Base-by-base conservation (phyloP, 2,888 invertebrate genomes). In the Fragum whitleyi region DNA sequence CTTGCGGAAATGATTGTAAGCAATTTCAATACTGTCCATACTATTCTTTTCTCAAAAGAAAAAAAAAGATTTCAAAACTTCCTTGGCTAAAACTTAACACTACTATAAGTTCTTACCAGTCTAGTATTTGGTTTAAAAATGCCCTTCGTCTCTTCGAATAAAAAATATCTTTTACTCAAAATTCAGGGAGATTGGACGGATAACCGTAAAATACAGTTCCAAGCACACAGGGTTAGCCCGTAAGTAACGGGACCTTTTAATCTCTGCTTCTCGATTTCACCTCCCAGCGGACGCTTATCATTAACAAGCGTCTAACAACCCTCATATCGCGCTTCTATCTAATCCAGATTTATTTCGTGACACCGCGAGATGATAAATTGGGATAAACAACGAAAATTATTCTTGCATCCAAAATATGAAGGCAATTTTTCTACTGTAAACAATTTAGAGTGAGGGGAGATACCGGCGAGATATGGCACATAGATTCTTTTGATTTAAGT, bases 281-380 rank as follows among this genome's bases (percentile, higher is more conserved):
- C 59, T 79, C 83, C 39, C 61, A 62, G 79, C 70, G 76, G 76
- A 68, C 65, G 53, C 62, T 73, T 79, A 79, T 83, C 79, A 71
- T 71, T 75, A 83, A 79, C 83, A 74, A 83, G 83, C 83, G 79
- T 71, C 83, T 79, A 83, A 79, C 83, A 71, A 79, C 79, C 59
- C 73, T 67, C 77, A 79, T 79, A 83, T 71, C 75, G 57, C 5
- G 65, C 65, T 61, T 65, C 59, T 80, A 76, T 77, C 79, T 67
- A 79, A 79, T 83, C 79, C 42, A 59, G 83, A 83, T 79, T 65
- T 74, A 83, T 77, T 71, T n/a, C 51, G 59, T 75, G 75, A 75
- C 77, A 71, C 71, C 47, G 16, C 47, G 75, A 80, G 68, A 74
- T 80, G 80, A 83, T 83, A 80, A 78, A 80, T 80, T 61, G 51